Conservation (phyloP, 2,888 invertebrate genomes). For the Orchesellides sinensis region DNA sequence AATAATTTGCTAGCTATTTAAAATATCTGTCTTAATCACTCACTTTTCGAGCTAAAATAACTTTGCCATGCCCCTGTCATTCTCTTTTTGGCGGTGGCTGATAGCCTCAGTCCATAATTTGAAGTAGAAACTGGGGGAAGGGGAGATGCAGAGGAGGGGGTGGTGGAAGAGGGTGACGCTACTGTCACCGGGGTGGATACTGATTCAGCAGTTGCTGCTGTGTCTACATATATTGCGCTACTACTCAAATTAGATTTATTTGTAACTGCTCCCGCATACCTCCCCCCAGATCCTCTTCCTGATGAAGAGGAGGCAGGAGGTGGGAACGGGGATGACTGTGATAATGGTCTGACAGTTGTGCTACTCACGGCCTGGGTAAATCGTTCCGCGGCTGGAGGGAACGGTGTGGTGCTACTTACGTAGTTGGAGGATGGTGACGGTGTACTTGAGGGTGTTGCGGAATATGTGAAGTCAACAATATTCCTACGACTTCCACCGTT, state of each 20-base stretch:
- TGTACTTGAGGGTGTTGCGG: constrained; percentile 52
- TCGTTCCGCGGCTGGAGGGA: constrained; percentile 55
- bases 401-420: constrained; percentile 61
- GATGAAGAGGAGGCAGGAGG: constrained; percentile 24
- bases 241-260: constrained; percentile 68
- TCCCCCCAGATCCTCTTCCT: constrained; percentile 38
- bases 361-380: constrained; percentile 64
- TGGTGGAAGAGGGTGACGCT: constrained; percentile 46
- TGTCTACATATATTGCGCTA: constrained; percentile 70
- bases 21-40: constrained; percentile 40
- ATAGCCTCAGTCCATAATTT: constrained; percentile 72
- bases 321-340: constrained; percentile 46
- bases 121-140: constrained; percentile 63
- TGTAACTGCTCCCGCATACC: constrained; percentile 67
- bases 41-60: constrained; percentile 67
- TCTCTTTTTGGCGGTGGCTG: constrained; percentile 71
- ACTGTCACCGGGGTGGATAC: constrained; percentile 63
- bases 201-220: constrained; percentile 65
- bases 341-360: constrained; percentile 52
- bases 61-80: constrained; percentile 72
- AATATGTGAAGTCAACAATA: constrained; percentile 67
- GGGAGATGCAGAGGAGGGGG: constrained; percentile 43
- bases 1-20: constrained; percentile 57
- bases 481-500: constrained; percentile 44
- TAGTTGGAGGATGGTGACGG: constrained; percentile 36